Base-by-base conservation (phyloP, 2,888 invertebrate genomes). In the Stenolophus ochropezus region DNA sequence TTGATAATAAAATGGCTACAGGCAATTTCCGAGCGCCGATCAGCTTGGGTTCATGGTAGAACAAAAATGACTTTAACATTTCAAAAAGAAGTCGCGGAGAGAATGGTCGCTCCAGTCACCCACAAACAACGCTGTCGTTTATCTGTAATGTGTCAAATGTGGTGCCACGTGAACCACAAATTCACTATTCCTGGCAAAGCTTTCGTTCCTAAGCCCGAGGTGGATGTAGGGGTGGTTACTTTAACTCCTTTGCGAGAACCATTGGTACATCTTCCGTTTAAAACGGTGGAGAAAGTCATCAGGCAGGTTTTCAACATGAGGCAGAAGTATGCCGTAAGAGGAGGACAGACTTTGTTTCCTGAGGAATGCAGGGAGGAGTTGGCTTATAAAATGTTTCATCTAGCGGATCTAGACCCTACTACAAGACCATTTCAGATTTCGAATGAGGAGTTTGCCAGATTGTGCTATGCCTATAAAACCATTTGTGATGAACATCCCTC, bases 51-150 rank as follows among this genome's bases (percentile, higher is more conserved):
- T 0, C 93, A 94, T 87, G 98, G 97, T 0, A 91, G 99, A 61
- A 93, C 96, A 0, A 92, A 93, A 80, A 93, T 99, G 94, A 96
- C 97, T 0, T 90, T 99, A 71, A 99, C 99, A 6, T 99, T 99
- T 91, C 99, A 99, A 89, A 95, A 97, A 86, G 98, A 99, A 91
- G 98, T 99, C 0, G 99, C 97, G 0, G 95, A 98, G 87, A 92
- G 99, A 84, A 95, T 99, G 89, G 93, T 94, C 4, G 97, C 98
- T 0, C 91, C 91, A 0, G 91, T 94, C 6, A 89, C 91, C 18
- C 89, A 92, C 71, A 88, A 90, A 0, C 94, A 96, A 86, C 91
- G 99, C 84, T 96, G 97, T 87, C 91, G 98, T 27, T 90, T 99
- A 18, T 98, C 98, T 0, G 92, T 98, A 0, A 98, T 99, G 95